Evolutionary conservation across 2,797 vertebrate species (phyloP), one percentile per base, ranked within the genome.

Genomic region (Phoeniculus purpureus): DNA sequence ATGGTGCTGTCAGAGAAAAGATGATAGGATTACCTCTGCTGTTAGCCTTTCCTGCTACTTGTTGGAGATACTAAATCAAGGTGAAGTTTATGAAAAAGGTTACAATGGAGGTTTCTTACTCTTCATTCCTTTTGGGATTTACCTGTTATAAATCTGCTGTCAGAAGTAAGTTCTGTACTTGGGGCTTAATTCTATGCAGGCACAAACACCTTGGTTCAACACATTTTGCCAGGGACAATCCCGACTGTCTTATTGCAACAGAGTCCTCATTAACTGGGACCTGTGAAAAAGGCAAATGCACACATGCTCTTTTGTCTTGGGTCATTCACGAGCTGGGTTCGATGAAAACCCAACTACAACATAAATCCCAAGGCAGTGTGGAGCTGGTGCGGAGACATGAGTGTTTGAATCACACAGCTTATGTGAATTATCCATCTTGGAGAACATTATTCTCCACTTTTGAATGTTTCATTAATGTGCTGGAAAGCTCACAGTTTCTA

Each of bases 71-170:
- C 96, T 97, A 97, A 98, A 97, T 97, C 97, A 97, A 97, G 97
- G 96, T 92, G 98, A 98, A 98, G 98, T 98, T 98, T 98, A 99
- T 99, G 98, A 98, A 98, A 97, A 97, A 97, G 94, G 87, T 95
- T 97, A 93, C 78, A 94, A 96, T 78, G 1, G 91, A 85, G 96
- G 94, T 97, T 98, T 97, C 97, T 98, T 98, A 97, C 97, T 98
- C 97, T 97, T 98, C 96, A 47, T 97, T 97, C 98, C 98, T 97
- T 98, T 97, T 95, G 98, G 76, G 98, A 97, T 97, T 97, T 98
- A 97, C 95, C 96, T 97, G 97, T 98, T 98, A 98, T 99, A 99
- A 99, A 99, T 98, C 98, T 97, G 97, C 98, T 98, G 98, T 98
- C 98, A 98, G 97, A 98, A 98, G 94, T 98, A 97, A 98, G 96